A percentile compares a stretch with the other conserved stretches of the same genome.
Conservation (phyloP, 2,113 vertebrate species). For the Cercocebus atys region DNA sequence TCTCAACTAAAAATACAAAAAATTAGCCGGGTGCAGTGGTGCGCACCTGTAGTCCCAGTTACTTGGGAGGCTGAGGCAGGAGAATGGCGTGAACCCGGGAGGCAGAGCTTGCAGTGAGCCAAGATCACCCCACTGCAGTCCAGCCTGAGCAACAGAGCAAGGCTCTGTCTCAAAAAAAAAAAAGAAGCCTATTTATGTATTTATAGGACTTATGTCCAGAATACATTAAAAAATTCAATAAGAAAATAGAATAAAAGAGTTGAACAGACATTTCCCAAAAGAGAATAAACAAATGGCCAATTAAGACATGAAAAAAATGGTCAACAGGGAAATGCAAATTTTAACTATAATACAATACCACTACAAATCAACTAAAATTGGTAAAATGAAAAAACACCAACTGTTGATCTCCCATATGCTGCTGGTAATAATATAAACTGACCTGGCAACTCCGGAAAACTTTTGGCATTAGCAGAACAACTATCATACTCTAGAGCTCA, state of each 20-base stretch:
- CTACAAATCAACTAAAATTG: background rate
- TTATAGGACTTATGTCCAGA: background rate
- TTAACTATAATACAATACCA: conserved; percentile 23
- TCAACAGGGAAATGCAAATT: background rate
- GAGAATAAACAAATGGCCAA: conserved; percentile 14
- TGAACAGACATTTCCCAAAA: background rate
- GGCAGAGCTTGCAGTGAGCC: no score
- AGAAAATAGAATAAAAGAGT: background rate
- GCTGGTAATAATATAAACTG: background rate
- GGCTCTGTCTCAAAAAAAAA: no score
- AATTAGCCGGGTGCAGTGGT: no score
- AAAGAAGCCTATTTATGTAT: background rate
- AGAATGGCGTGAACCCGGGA: no score
- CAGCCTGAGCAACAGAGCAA: no score
- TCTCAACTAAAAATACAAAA: no score
- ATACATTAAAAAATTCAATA: background rate
- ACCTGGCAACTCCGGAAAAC: background rate
- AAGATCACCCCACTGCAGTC: no score
- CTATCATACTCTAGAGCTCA: background rate
- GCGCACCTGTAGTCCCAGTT: no score
- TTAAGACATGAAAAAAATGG: background rate
- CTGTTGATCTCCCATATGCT: background rate
- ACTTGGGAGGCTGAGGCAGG: no score
- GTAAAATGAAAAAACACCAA: conserved; percentile 46
- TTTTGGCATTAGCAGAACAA: background rate